Percentiles rank a stretch among this genome's conserved stretches.
Conservation (phyloP, 2,888 invertebrate species). For the Crocallis elinguaria region DNA sequence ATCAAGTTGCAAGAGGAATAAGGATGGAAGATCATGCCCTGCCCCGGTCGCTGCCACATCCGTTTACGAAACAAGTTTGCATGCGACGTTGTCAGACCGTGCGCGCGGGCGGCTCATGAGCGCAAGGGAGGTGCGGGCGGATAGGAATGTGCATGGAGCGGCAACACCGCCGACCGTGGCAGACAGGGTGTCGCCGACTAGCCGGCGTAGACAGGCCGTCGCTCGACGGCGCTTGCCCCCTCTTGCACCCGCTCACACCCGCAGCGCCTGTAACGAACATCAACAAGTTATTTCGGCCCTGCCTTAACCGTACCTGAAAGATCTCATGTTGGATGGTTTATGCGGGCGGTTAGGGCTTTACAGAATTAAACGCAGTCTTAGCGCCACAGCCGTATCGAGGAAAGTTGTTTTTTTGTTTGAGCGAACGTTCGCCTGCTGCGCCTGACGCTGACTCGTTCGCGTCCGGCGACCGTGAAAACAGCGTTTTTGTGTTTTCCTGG, state of each 20-base stretch:
- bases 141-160: slow-evolving; percentile 82
- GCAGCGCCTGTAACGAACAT: slow-evolving; percentile 75
- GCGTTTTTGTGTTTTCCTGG: slow-evolving; percentile 38
- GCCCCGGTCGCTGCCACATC: slow-evolving; percentile 86
- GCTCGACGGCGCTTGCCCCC: slow-evolving; percentile 84
- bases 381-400: slow-evolving; percentile 83
- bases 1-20: slow-evolving; percentile 47
- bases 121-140: slow-evolving; percentile 76
- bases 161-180: slow-evolving; percentile 92
- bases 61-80: slow-evolving; percentile 90
- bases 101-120: slow-evolving; percentile 76
- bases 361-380: slow-evolving; percentile 55
- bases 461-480: slow-evolving; percentile 79
- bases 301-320: slow-evolving; percentile 62
- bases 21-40: slow-evolving; percentile 66
- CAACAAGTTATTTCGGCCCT: slow-evolving; percentile 84
- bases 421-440: slow-evolving; percentile 72
- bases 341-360: slow-evolving; percentile 64
- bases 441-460: slow-evolving; percentile 66
- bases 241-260: slow-evolving; percentile 64
- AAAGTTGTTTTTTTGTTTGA: slow-evolving; percentile 76
- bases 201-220: slow-evolving; percentile 92
- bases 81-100: slow-evolving; percentile 83
- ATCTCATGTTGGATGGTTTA: slow-evolving; percentile 58
- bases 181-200: slow-evolving; percentile 97